phyloP scores from a whole-genome alignment of 2,113 vertebrate genomes.

The human (Homo sapiens) region GRCh38 chr2:26994501-26995000 shows the following conservation, averaged over 20 bases:
- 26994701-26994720: neutral
- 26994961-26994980: too few species aligned
- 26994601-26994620: neutral
- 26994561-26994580: neutral
- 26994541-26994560: neutral
- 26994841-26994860: too few species aligned
- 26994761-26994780: neutral
- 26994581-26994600: neutral
- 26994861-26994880: too few species aligned
- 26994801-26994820: neutral
- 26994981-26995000: too few species aligned
- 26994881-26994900: too few species aligned
- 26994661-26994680: neutral
- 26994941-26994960: too few species aligned
- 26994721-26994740: neutral
- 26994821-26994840: too few species aligned
- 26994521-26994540: neutral
- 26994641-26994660: conserved; percentile 15
- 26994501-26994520: neutral
- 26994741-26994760: neutral
- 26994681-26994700: neutral
- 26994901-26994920: too few species aligned
- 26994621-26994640: neutral
- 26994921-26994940: too few species aligned
- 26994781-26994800: neutral